phyloP scores from a whole-genome alignment of 2,888 invertebrate species.

The Thysanoteuthis rhombus region DNA sequence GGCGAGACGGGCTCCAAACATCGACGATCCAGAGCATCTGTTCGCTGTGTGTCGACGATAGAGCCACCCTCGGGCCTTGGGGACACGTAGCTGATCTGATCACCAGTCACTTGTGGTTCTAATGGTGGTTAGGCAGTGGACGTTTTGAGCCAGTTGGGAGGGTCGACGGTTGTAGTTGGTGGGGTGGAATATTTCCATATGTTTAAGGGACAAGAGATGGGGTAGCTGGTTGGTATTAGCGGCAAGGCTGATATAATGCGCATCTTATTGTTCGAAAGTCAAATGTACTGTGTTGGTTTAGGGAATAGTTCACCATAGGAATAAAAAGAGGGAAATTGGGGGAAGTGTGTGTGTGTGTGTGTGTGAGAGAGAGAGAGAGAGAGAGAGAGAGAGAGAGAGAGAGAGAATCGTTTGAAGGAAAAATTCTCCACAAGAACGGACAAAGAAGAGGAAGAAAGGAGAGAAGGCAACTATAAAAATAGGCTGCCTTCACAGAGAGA shows the following conservation, averaged over 20 bases:
- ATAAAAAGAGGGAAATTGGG: background rate
- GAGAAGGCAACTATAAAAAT: too few relatives aligned
- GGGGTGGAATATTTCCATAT: background rate
- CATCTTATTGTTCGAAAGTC: background rate
- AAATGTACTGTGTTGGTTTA: background rate
- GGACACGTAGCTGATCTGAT: background rate
- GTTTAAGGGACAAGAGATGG: background rate
- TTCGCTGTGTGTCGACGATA: background rate
- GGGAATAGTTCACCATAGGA: background rate
- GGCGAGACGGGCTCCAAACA: background rate
- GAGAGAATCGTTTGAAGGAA: background rate
- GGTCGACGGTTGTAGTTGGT: background rate
- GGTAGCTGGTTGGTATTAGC: background rate
- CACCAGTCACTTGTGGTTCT: background rate
- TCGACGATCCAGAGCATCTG: background rate
- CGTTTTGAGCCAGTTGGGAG: background rate
- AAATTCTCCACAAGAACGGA: too few relatives aligned
- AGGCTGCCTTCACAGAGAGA: too few relatives aligned
- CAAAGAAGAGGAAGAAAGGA: too few relatives aligned
- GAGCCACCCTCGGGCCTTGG: background rate
- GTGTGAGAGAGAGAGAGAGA: background rate
- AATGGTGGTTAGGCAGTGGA: background rate
- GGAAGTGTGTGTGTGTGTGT: too few relatives aligned
- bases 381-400: background rate
- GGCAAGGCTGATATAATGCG: background rate